Conservation (phyloP, 2,888 invertebrate genomes). For the Mermis nigrescens region DNA sequence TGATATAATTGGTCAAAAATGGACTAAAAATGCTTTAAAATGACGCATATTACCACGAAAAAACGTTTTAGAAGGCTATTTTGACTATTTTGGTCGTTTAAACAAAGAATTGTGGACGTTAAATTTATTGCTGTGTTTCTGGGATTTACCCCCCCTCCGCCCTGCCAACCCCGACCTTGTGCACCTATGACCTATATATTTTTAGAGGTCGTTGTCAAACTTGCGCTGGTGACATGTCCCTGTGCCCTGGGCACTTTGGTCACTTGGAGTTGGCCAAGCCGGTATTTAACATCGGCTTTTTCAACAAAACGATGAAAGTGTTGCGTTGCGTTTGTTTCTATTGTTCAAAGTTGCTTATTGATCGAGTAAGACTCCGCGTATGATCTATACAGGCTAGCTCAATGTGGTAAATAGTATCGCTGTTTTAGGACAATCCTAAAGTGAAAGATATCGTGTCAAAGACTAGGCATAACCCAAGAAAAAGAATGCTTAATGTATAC, state of each 20-base stretch:
- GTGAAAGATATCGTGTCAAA: slow-evolving; percentile 84
- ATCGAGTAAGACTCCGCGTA: slow-evolving; percentile 51
- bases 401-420: not conserved
- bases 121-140: too few species aligned
- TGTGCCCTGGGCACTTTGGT: slow-evolving; percentile 97
- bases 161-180: too few species aligned
- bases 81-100: too few species aligned
- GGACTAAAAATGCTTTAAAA: too few species aligned
- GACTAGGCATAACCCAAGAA: slow-evolving; percentile 83
- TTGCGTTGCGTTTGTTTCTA: slow-evolving; percentile 97
- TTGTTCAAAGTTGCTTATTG: slow-evolving; percentile 87
- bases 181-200: not conserved
- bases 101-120: too few species aligned
- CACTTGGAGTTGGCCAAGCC: slow-evolving; percentile 95
- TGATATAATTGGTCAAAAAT: too few species aligned
- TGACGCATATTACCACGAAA: too few species aligned
- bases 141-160: too few species aligned
- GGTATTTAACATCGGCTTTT: slow-evolving; percentile 90
- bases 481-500: slow-evolving; percentile 79
- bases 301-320: slow-evolving; percentile 88
- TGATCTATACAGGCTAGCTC: not conserved
- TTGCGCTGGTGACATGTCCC: slow-evolving; percentile 87
- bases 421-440: slow-evolving; percentile 59
- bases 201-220: slow-evolving; percentile 44
- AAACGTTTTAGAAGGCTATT: too few species aligned